A percentile compares a stretch with the other conserved stretches of the same genome.
phyloP scores from a whole-genome alignment of 30 jellyfish, hydroid and myxozoan species.

The Aurelia sp. region DNA sequence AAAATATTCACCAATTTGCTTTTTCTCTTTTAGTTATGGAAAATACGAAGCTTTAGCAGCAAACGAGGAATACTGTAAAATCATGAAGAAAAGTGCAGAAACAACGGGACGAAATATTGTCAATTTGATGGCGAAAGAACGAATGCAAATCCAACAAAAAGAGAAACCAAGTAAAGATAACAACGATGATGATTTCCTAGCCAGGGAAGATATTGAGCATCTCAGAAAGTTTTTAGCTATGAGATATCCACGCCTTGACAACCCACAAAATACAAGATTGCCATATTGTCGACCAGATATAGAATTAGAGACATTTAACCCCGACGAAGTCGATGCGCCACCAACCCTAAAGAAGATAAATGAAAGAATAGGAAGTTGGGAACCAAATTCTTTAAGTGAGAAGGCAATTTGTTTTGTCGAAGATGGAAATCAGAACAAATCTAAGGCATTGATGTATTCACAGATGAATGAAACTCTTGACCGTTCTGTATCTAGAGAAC shows the following conservation, averaged over 20 bases:
- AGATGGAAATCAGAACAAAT: too few relatives aligned
- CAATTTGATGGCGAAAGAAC: not conserved
- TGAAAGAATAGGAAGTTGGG: too few relatives aligned
- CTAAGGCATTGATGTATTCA: too few relatives aligned
- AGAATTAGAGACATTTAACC: not conserved
- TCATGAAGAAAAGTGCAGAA: not conserved
- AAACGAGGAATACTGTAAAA: not conserved
- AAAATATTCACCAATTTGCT: too few relatives aligned
- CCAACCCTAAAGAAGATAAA: too few relatives aligned
- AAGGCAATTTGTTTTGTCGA: too few relatives aligned
- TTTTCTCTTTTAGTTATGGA: not conserved
- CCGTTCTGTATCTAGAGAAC: too few relatives aligned
- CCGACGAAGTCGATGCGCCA: too few relatives aligned
- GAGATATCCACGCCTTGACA: conserved; percentile 11
- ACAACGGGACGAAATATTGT: not conserved
- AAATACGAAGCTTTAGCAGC: not conserved
- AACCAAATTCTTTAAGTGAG: too few relatives aligned
- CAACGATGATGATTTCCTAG: not conserved
- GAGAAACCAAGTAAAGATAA: not conserved
- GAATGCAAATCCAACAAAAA: too few relatives aligned
- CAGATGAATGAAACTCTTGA: too few relatives aligned
- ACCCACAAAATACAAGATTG: not conserved
- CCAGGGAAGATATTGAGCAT: not conserved
- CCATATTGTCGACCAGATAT: not conserved
- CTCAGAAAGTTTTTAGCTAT: not conserved